Evolutionary conservation across 2,797 vertebrate genomes (phyloP).

Genomic region (Anas bernieri): DNA sequence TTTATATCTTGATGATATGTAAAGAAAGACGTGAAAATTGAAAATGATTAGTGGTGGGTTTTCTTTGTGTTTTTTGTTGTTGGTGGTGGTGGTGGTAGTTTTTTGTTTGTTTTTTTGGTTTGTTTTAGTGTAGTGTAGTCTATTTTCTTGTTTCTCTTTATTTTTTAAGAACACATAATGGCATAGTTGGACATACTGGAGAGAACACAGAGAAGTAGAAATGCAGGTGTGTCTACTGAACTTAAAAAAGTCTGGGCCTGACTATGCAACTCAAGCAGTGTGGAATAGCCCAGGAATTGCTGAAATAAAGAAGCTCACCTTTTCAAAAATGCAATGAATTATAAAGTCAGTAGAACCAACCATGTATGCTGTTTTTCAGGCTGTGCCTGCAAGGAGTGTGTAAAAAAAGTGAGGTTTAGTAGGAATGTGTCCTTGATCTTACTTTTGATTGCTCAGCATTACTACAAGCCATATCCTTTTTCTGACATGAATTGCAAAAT

Average conservation of each 20-base stretch:
- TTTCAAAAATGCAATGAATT: neutral
- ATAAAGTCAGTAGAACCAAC: neutral
- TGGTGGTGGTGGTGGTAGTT: neutral
- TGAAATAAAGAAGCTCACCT: neutral
- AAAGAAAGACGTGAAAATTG: neutral
- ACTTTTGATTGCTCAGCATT: neutral
- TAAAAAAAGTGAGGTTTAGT: neutral
- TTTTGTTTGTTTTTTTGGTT: neutral
- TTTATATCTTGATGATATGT: neutral
- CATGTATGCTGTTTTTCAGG: neutral
- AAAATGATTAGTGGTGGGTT: neutral
- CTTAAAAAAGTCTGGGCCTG: neutral
- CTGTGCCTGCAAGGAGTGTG: neutral
- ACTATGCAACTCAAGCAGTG: neutral
- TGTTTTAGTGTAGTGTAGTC: no score
- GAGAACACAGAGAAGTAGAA: neutral
- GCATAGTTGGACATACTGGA: neutral
- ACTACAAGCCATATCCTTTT: neutral
- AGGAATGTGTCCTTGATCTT: neutral
- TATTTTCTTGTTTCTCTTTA: neutral
- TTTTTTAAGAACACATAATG: neutral
- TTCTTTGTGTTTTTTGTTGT: neutral
- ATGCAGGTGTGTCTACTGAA: neutral
- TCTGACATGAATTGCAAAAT: neutral
- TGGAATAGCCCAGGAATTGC: neutral